Evolutionary conservation across 2,113 vertebrate species (phyloP).

Genomic region (Pluvianellus socialis): DNA sequence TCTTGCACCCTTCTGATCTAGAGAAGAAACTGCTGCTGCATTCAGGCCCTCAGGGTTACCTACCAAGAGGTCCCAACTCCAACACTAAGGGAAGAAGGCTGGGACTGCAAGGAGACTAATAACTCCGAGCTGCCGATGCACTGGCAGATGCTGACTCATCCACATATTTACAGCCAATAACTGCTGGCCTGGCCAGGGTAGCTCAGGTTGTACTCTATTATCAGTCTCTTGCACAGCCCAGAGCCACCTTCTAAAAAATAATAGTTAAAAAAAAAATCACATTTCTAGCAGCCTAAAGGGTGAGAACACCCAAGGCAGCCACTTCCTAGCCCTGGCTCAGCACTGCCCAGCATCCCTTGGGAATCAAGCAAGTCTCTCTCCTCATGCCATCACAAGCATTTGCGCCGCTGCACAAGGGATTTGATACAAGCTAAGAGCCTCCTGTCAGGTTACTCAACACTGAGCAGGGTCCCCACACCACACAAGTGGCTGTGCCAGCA

Average conservation of each 20-base stretch:
- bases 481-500: background rate
- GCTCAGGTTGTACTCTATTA: background rate
- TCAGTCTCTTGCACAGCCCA: background rate
- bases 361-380: background rate
- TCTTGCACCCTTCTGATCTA: background rate
- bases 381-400: background rate
- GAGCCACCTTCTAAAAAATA: background rate
- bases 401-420: background rate
- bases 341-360: background rate
- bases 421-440: background rate
- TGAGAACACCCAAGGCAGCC: background rate
- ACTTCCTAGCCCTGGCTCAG: background rate
- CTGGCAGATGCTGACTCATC: conserved; percentile 1
- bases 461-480: too few species aligned
- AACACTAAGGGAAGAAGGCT: background rate
- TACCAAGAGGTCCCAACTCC: background rate
- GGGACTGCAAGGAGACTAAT: background rate
- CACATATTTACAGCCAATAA: background rate
- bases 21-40: background rate
- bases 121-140: rapidly evolving
- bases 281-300: background rate
- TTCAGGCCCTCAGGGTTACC: background rate
- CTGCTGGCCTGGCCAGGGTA: background rate
- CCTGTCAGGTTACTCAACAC: background rate
- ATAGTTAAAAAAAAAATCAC: background rate